Conservation (phyloP, 2,888 invertebrate genomes). For the Drosophila suboccidentalis region DNA sequence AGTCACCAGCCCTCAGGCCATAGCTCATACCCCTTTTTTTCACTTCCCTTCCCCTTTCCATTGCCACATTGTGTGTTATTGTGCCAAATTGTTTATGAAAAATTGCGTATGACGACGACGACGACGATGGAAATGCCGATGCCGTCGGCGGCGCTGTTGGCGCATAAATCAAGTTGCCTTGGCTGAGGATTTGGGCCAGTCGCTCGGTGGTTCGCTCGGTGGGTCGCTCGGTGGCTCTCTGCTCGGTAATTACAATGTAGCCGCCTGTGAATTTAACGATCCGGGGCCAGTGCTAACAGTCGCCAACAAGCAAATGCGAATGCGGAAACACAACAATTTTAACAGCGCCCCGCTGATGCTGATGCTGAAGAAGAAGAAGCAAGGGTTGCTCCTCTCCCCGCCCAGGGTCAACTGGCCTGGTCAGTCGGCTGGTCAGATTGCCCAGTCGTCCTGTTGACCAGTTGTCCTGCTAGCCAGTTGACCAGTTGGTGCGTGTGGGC, state of each 20-base stretch:
- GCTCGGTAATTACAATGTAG: conserved; percentile 79
- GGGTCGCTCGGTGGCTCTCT: conserved; percentile 34
- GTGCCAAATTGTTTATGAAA: conserved; percentile 82
- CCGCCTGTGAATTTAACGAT: conserved; percentile 82
- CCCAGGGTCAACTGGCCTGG: conserved; percentile 39
- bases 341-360: conserved; percentile 42
- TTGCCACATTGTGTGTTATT: conserved; percentile 67
- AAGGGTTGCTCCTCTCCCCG: conserved; percentile 27
- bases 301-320: conserved; percentile 68
- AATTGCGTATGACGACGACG: conserved; percentile 74
- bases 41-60: background rate
- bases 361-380: conserved; percentile 9
- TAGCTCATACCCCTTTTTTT: conserved; percentile 25
- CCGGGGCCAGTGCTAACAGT: conserved; percentile 57
- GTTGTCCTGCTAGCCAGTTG: conserved; percentile 43
- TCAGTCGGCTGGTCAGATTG: conserved; percentile 56
- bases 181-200: conserved; percentile 74
- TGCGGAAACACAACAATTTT: conserved; percentile 73
- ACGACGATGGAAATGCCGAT: conserved; percentile 25
- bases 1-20: background rate
- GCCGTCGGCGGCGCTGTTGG: conserved; percentile 65
- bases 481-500: conserved; percentile 57
- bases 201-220: conserved; percentile 39
- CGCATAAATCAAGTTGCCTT: conserved; percentile 78
- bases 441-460: conserved; percentile 9